phyloP scores from a whole-genome alignment of 2,797 vertebrate genomes.

The Pantherophis vulpinus region DNA sequence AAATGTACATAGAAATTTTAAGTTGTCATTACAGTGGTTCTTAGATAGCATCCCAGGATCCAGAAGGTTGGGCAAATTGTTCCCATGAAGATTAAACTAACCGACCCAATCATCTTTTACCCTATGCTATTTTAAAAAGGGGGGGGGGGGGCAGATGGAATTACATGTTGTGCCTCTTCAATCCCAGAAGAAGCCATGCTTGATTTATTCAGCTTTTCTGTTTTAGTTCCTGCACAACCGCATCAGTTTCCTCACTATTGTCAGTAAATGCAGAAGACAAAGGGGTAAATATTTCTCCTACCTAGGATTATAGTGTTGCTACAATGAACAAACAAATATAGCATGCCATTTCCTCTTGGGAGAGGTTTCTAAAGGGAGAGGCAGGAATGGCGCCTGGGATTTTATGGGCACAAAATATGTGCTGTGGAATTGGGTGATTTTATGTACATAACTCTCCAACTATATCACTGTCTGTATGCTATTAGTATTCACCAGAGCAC shows the following conservation, averaged over 20 bases:
- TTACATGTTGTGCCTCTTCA: not conserved
- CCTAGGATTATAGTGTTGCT: not conserved
- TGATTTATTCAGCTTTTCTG: not conserved
- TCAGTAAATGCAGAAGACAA: not conserved
- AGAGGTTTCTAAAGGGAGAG: not conserved
- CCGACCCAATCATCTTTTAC: not conserved
- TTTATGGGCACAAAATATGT: not conserved
- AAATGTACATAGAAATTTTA: not conserved
- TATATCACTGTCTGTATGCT: not conserved
- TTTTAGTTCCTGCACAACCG: not conserved
- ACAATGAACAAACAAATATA: not conserved
- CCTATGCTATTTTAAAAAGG: not conserved
- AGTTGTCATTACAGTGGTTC: not conserved
- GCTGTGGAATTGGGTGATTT: not conserved
- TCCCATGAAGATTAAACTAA: not conserved
- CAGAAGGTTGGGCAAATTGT: not conserved
- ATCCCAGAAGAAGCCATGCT: not conserved
- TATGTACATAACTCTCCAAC: not conserved
- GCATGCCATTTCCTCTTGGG: not conserved
- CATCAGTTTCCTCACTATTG: not conserved
- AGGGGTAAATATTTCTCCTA: not conserved
- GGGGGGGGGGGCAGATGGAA: not conserved
- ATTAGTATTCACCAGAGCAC: not conserved
- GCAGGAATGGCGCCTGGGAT: not conserved
- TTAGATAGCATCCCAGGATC: not conserved